Conservation (phyloP, 2,113 vertebrate genomes). For the Brachyhypopomus occidentalis region DNA sequence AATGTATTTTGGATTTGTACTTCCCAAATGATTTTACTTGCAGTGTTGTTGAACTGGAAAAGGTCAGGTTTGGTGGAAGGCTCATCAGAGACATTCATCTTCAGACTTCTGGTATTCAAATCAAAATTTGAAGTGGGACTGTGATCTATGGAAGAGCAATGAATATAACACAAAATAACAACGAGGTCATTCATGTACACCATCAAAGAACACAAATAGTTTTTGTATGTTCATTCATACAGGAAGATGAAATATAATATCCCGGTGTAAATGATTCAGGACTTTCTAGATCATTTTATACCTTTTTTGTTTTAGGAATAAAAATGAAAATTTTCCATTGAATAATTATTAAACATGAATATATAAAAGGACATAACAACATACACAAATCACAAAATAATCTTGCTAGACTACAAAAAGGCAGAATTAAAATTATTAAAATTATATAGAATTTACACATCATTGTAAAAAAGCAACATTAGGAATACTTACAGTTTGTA, state of each 20-base stretch:
- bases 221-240: background rate
- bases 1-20: background rate
- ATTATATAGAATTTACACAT: background rate
- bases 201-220: background rate
- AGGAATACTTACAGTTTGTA: constrained; percentile 11
- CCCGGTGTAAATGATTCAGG: background rate
- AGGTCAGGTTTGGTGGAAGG: background rate
- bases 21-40: too few species aligned
- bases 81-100: constrained; percentile 40
- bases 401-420: background rate
- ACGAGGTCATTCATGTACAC: too few species aligned
- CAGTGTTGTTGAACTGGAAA: background rate
- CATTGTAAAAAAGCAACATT: background rate
- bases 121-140: background rate
- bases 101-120: background rate
- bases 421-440: background rate
- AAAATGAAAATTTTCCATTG: too few species aligned
- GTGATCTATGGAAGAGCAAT: background rate
- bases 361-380: background rate
- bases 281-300: background rate
- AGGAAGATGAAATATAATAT: background rate
- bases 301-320: background rate
- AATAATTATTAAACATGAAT: background rate
- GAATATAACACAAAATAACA: background rate
- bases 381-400: background rate